Conservation (phyloP, 2,888 invertebrate genomes). For the Chrysodeixis includens region DNA sequence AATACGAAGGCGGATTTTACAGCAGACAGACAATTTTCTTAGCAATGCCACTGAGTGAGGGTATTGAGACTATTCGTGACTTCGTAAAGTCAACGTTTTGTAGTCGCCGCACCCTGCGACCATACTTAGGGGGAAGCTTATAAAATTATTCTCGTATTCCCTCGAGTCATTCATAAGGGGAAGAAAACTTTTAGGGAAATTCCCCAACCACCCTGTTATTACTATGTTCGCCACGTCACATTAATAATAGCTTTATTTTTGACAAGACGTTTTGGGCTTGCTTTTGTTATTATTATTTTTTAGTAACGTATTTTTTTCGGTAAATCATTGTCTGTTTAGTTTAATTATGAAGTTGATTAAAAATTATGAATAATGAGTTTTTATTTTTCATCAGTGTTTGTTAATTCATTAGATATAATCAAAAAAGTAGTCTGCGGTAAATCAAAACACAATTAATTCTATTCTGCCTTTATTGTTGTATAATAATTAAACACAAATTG, state of each 20-base stretch:
- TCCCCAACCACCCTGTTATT: slow-evolving; percentile 47
- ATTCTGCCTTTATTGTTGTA: too few species aligned
- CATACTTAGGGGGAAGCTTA: slow-evolving; percentile 63
- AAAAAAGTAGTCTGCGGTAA: neutral
- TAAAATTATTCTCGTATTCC: slow-evolving; percentile 75
- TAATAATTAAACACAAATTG: slow-evolving; percentile 1
- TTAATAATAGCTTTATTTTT: slow-evolving; percentile 37
- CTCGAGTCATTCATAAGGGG: slow-evolving; percentile 69
- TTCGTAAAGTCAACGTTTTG: slow-evolving; percentile 57
- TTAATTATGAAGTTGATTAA: neutral
- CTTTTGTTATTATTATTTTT: neutral
- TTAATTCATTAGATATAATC: neutral
- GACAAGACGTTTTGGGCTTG: slow-evolving; percentile 11
- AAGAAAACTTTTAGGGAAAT: slow-evolving; percentile 60
- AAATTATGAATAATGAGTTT: neutral
- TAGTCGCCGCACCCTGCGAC: slow-evolving; percentile 61
- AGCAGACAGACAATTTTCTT: slow-evolving; percentile 46
- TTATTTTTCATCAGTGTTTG: neutral
- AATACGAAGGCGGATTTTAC: slow-evolving; percentile 23
- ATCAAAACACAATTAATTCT: neutral
- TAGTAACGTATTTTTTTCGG: neutral
- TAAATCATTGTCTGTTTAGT: neutral
- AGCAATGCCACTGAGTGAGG: slow-evolving; percentile 48
- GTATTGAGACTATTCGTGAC: slow-evolving; percentile 45
- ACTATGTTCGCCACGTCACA: slow-evolving; percentile 33